Evolutionary conservation across 2,797 vertebrate genomes (phyloP).

Genomic region (Danio aesculapii): DNA sequence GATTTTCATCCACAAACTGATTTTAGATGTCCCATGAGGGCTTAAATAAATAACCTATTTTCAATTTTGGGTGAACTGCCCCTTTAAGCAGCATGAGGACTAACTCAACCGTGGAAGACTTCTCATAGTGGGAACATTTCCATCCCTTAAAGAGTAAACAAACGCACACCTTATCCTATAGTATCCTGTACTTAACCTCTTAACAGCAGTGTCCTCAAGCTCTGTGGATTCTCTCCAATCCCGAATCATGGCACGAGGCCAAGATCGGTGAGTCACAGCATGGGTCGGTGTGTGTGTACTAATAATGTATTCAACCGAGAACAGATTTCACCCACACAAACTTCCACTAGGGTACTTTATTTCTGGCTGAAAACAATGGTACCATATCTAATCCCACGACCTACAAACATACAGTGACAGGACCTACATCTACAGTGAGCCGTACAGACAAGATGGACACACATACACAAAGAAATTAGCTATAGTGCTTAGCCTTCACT

Average conservation of each 20-base stretch:
- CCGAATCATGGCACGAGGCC: constrained; percentile 18
- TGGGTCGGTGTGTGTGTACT: background rate
- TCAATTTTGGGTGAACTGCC: background rate
- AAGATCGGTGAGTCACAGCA: constrained; percentile 1
- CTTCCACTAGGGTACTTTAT: background rate
- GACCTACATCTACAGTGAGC: background rate
- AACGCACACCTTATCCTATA: constrained; percentile 23
- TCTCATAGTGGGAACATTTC: background rate
- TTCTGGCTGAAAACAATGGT: constrained; percentile 26
- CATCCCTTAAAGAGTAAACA: constrained; percentile 34
- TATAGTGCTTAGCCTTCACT: constrained; percentile 37
- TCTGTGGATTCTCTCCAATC: constrained; percentile 23
- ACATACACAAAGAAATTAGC: constrained; percentile 10
- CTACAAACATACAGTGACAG: constrained; percentile 32
- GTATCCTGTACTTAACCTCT: constrained; percentile 12
- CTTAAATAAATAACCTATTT: too few relatives aligned
- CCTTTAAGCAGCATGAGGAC: background rate
- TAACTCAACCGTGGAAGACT: background rate
- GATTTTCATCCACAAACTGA: too few relatives aligned
- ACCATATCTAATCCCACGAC: background rate
- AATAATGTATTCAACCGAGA: constrained; percentile 4
- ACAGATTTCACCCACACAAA: constrained; percentile 14
- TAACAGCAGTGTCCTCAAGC: constrained; percentile 21
- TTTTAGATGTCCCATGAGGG: too few relatives aligned
- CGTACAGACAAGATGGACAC: background rate